Percentiles rank a stretch among this genome's conserved stretches.
Evolutionary conservation across 2,113 vertebrate genomes (phyloP).

Genomic region (Ptyas mucosa): DNA sequence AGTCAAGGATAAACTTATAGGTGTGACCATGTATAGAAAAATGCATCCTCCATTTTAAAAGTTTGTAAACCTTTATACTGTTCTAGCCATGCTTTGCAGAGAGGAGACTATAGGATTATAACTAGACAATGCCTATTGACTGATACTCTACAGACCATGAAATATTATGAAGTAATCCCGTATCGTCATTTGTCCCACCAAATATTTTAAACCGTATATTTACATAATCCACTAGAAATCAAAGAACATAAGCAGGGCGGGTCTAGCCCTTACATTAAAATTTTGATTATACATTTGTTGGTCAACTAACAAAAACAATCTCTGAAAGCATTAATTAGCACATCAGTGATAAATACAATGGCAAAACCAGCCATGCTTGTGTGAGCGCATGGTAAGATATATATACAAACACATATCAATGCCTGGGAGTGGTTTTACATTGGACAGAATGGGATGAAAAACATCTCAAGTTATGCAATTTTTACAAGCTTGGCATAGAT

Average conservation of each 20-base stretch:
- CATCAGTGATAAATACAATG: conserved; percentile 22
- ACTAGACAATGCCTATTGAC: neutral
- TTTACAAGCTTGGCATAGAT: neutral
- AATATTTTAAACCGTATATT: neutral
- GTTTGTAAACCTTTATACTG: neutral
- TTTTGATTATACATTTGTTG: conserved; percentile 28
- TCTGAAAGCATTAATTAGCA: neutral
- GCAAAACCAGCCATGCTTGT: conserved; percentile 18
- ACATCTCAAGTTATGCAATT: too few species aligned
- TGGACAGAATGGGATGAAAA: neutral
- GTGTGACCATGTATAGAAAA: neutral
- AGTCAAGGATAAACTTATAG: neutral
- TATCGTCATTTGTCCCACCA: neutral
- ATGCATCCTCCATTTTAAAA: neutral
- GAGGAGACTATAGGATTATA: neutral
- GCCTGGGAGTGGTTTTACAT: neutral
- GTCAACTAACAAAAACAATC: neutral
- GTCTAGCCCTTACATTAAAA: neutral
- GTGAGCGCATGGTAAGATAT: neutral
- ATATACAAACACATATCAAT: neutral
- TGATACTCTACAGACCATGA: neutral
- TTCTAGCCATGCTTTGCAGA: neutral
- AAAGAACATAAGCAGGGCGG: neutral
- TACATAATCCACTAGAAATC: neutral
- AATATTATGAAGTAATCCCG: neutral